Conservation (phyloP, 1,140 invertebrate genomes). For the Drosophila virilis region DNA sequence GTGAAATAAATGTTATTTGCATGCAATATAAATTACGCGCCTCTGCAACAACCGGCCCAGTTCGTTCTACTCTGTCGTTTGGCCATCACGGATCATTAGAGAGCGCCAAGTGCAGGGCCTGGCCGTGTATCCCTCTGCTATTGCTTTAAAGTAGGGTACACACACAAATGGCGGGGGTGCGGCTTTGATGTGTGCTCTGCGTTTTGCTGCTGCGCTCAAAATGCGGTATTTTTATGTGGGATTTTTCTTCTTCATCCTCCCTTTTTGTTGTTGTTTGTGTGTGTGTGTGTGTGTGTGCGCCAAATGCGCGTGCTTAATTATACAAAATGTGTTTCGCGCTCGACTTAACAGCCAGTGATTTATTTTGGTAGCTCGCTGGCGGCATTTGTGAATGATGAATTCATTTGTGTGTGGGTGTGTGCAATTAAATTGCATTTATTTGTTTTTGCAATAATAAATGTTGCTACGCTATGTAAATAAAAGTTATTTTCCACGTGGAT, state of each 20-base stretch:
- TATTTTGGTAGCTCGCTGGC: constrained; percentile 28
- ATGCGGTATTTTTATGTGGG: constrained; percentile 49
- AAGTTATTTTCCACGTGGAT: constrained; percentile 12
- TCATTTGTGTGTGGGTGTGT: constrained; percentile 41
- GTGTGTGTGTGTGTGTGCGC: constrained; percentile 37
- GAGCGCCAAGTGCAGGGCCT: constrained; percentile 56
- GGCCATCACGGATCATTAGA: constrained; percentile 65
- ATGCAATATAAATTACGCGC: constrained; percentile 73
- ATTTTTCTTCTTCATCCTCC: constrained; percentile 12
- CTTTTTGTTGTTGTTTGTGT: constrained; percentile 10
- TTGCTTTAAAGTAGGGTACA: constrained; percentile 4
- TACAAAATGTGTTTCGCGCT: constrained; percentile 65
- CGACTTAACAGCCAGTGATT: constrained; percentile 62
- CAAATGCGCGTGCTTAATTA: constrained; percentile 74
- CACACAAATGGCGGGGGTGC: constrained; percentile 17
- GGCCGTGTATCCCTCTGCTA: neutral
- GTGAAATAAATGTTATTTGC: constrained; percentile 76
- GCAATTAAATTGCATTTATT: constrained; percentile 3
- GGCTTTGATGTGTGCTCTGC: constrained; percentile 31
- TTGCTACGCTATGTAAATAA: neutral
- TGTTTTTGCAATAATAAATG: neutral
- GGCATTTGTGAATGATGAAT: constrained; percentile 53
- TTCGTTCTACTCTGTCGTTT: constrained; percentile 4
- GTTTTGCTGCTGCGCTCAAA: constrained; percentile 11
- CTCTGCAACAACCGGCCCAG: constrained; percentile 30